Conservation (phyloP, 2,113 vertebrate species). For the Bos indicus region DNA sequence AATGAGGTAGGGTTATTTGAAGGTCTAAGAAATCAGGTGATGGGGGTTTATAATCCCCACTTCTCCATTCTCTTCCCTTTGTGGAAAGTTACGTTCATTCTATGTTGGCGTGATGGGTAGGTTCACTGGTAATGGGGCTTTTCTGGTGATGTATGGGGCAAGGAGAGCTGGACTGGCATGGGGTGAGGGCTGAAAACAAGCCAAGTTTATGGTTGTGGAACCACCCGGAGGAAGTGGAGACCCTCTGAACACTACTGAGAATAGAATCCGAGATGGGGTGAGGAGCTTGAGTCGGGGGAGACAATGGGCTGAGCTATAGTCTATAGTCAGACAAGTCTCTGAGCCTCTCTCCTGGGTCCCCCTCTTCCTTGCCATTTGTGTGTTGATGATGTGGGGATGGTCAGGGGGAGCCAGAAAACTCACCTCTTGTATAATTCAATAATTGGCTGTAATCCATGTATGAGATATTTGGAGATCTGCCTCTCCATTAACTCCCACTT, state of each 20-base stretch:
- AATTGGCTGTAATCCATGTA: conserved; percentile 53
- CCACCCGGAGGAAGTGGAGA: background rate
- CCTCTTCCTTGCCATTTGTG: background rate
- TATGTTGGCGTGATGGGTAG: fast-evolving
- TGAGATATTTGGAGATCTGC: conserved; percentile 63
- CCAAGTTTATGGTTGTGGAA: background rate
- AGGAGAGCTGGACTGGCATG: background rate
- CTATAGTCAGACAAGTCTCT: background rate
- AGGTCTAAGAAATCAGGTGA: background rate
- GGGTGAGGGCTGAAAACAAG: background rate
- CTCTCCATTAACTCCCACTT: conserved; percentile 43
- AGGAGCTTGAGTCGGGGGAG: background rate
- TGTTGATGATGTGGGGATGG: background rate
- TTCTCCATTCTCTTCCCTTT: background rate
- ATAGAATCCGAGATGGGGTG: background rate
- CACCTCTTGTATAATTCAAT: conserved; percentile 44
- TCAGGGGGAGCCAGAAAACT: conserved; percentile 16
- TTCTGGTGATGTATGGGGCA: background rate
- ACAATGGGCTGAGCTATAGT: no score
- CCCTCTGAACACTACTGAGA: background rate
- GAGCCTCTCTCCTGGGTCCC: background rate
- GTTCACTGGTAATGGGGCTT: background rate
- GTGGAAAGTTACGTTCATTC: background rate
- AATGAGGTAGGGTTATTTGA: background rate
- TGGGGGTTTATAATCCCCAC: background rate